Conservation (phyloP, 2,113 vertebrate genomes). For the Pluvialis apricaria region DNA sequence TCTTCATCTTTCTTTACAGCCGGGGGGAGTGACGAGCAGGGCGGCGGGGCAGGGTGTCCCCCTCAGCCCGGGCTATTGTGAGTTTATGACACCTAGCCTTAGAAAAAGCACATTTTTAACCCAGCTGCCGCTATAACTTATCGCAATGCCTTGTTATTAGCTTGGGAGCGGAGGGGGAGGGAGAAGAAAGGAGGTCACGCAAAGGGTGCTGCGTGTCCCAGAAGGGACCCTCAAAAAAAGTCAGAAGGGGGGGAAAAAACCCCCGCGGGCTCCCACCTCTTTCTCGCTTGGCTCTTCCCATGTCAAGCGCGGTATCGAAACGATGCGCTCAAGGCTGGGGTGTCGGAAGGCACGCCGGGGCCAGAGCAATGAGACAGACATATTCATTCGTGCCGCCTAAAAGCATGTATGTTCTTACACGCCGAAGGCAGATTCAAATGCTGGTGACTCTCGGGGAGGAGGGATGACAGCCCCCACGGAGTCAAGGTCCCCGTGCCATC, state of each 20-base stretch:
- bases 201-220: neutral
- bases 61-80: constrained; percentile 10
- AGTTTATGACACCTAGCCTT: neutral
- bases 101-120: neutral
- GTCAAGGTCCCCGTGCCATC: too few relatives aligned
- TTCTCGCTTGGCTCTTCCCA: neutral
- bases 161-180: neutral
- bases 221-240: neutral
- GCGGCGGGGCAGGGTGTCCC: neutral
- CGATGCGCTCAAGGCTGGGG: fast-evolving
- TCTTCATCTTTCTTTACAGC: neutral
- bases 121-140: constrained; percentile 37
- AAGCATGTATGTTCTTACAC: fast-evolving
- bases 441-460: neutral
- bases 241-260: neutral
- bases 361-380: fast-evolving
- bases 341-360: fast-evolving
- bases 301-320: fast-evolving
- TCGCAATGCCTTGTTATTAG: neutral
- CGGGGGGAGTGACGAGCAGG: neutral
- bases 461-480: too few relatives aligned
- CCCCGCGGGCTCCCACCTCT: fast-evolving
- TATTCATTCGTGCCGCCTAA: neutral
- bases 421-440: neutral
- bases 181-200: neutral